Evolutionary conservation across 2,797 vertebrate species (phyloP), one percentile per base, ranked within the genome.

Genomic region (Buphagus erythrorhynchus): DNA sequence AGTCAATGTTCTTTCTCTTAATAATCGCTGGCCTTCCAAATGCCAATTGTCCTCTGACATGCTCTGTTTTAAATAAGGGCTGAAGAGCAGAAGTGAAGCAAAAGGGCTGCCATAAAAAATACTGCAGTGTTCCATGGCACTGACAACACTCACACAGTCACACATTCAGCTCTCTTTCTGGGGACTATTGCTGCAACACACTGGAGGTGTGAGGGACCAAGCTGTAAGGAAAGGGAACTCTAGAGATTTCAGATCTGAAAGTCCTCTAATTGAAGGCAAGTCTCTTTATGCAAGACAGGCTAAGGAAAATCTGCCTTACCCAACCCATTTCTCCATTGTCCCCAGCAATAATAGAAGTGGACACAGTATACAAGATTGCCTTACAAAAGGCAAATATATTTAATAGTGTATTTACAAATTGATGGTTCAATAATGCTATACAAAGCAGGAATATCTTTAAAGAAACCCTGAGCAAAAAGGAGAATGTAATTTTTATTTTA

Each of bases 351-450:
- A 67, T 18, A 59, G 88, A 92, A 95, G 66, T 77, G 73, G 87
- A 93, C 22, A 43, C 81, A 13, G 79, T 76, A 76, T 40, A 36
- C 59, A 94, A 91, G 75, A 86, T 85, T 88, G 67, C 80, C 84
- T 93, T 96, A 95, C 38, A 95, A 97, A 97, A 96, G 93, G 69
- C 85, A 93, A 90, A 86, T 89, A 62, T 42, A 74, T 95, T 96
- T 97, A 95, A 96, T 97, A 97, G 76, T 93, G 91, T 93, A 74
- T 90, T 67, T 92, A 94, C 59, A 86, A 94, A 90, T 79, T 40
- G 73, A 74, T 82, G 35, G 55, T 88, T 88, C 3, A 12, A 40
- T 93, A 96, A 92, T 74, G 79, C 86, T 86, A 51, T 78, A 83
- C 68, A 91, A 93, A 52, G 17, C 52, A 80, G 80, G 83, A 90